These are phyloP conservation scores for Apostichopus californicus DNA, from an alignment of 35 echinoderm and acorn worm species.

Conservation along the genomic window DNA sequence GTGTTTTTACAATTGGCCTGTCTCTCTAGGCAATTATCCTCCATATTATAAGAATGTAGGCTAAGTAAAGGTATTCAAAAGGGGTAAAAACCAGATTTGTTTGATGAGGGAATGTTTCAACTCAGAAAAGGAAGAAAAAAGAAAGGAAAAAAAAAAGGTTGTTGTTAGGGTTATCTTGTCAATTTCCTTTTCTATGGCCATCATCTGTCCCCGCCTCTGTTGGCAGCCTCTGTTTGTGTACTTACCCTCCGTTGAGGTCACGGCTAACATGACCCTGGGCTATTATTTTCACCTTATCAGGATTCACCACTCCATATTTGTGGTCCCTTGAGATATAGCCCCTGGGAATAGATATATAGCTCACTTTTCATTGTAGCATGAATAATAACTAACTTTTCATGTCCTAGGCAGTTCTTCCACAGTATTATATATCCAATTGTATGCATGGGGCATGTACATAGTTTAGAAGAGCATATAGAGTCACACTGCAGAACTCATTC, in stretches of 20 bases:
- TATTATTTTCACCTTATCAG: conserved; percentile 50
- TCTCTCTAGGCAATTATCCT: neutral
- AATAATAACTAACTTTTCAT: conserved; percentile 4
- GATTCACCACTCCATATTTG: conserved; percentile 22
- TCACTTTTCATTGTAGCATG: neutral
- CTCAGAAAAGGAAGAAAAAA: neutral
- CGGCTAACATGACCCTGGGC: conserved; percentile 27
- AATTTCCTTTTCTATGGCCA: neutral
- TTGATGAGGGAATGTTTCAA: neutral
- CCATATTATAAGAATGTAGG: neutral
- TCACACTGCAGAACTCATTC: neutral
- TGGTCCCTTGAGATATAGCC: conserved; percentile 17
- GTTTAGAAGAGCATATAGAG: neutral
- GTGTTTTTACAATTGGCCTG: neutral
- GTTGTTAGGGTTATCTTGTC: neutral
- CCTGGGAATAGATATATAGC: conserved; percentile 35
- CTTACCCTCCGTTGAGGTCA: conserved; percentile 44
- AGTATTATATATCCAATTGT: neutral
- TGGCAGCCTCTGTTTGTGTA: conserved; percentile 35
- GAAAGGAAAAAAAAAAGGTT: neutral
- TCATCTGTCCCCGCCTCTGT: neutral
- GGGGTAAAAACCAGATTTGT: neutral
- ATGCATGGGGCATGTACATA: neutral
- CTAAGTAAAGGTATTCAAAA: neutral
- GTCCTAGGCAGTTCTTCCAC: neutral